Percentiles rank a stretch among this genome's conserved stretches.
These are phyloP conservation scores for Agonopterix arenella DNA, from an alignment of 2,888 invertebrate genomes.

Conservation along the genomic window DNA sequence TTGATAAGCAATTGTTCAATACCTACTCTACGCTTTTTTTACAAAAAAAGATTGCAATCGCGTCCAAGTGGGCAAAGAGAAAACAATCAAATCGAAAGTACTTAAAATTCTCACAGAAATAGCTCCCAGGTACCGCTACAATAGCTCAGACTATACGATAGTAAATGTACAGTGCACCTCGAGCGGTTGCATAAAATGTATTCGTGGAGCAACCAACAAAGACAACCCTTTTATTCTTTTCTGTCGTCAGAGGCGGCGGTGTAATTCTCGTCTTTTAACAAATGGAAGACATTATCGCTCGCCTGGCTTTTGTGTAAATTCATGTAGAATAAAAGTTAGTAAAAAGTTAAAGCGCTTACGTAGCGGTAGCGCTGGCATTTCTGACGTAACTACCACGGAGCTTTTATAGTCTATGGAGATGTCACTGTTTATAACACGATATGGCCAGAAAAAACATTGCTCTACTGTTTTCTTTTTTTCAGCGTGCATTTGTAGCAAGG, in stretches of 20 bases:
- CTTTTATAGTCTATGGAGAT: too few relatives aligned
- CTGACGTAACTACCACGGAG: constrained; percentile 33
- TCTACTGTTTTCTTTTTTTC: not conserved
- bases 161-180: constrained; percentile 34
- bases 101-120: constrained; percentile 28
- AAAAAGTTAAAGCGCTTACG: constrained; percentile 60
- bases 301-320: constrained; percentile 68
- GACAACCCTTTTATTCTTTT: constrained; percentile 63
- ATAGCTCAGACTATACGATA: constrained; percentile 45
- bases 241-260: constrained; percentile 51
- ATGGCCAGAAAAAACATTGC: constrained; percentile 10
- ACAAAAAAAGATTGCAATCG: constrained; percentile 9
- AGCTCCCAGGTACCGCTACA: constrained; percentile 24
- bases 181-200: constrained; percentile 58
- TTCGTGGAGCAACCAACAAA: constrained; percentile 54
- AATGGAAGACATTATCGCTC: constrained; percentile 69
- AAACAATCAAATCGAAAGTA: constrained; percentile 25
- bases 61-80: constrained; percentile 18
- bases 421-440: too few relatives aligned
- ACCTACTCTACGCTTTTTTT: too few relatives aligned
- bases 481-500: too few relatives aligned
- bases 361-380: constrained; percentile 44
- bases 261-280: constrained; percentile 68
- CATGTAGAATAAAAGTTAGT: constrained; percentile 61
- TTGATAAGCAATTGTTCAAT: too few relatives aligned